Evolutionary conservation across 2,113 vertebrate genomes (phyloP).

Genomic region (Hymenochirus boettgeri): DNA sequence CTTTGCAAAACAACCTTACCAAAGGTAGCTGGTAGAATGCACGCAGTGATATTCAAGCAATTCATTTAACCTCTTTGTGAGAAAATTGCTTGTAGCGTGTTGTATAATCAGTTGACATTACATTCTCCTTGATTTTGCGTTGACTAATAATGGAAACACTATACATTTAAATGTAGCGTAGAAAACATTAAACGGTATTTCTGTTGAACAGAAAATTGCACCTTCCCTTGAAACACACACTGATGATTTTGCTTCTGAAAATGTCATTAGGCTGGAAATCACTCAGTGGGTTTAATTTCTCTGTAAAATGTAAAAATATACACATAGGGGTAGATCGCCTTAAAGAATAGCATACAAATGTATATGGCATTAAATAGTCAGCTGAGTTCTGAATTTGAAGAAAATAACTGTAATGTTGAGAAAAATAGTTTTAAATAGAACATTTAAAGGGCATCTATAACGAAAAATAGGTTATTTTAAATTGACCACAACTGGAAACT

Average conservation of each 20-base stretch:
- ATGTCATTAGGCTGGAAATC: neutral
- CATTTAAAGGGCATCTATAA: no score
- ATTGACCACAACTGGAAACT: no score
- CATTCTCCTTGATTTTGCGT: slow-evolving; percentile 1
- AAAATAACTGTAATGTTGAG: no score
- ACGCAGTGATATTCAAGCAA: slow-evolving; percentile 1
- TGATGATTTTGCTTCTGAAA: neutral
- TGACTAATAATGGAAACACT: neutral
- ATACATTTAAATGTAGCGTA: no score
- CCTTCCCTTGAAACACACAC: neutral
- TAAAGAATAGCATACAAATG: slow-evolving; percentile 58
- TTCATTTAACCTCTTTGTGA: slow-evolving; percentile 1
- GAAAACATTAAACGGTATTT: neutral
- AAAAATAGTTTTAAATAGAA: no score
- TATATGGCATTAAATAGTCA: slow-evolving; percentile 61
- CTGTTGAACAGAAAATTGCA: neutral
- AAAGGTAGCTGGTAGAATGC: neutral
- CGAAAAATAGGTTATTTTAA: no score
- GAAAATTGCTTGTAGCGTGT: neutral
- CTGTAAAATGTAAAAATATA: slow-evolving; percentile 7
- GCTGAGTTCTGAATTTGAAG: no score
- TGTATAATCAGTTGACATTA: neutral
- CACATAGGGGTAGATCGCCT: slow-evolving; percentile 47
- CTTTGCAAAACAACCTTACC: neutral
- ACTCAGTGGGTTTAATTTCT: neutral